Conservation (phyloP, 1,140 invertebrate species). For the Delia radicum region DNA sequence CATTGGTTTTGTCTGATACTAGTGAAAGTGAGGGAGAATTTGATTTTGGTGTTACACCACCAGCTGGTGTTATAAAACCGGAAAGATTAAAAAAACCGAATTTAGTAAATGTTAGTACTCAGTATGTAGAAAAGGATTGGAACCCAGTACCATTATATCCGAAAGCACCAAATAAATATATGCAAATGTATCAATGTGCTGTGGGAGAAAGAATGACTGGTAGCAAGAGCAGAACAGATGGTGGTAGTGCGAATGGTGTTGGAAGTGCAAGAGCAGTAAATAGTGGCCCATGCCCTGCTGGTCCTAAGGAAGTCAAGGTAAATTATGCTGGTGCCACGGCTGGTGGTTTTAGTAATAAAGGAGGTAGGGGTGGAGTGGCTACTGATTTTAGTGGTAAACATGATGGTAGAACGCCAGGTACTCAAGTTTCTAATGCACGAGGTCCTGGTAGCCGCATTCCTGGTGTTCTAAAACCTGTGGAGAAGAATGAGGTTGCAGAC, state of each 20-base stretch:
- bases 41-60: slow-evolving; percentile 51
- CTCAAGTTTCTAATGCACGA: neutral
- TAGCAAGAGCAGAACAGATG: neutral
- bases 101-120: slow-evolving; percentile 37
- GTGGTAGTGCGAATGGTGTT: neutral
- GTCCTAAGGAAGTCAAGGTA: too few species aligned
- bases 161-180: slow-evolving; percentile 36
- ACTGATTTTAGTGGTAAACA: neutral
- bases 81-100: slow-evolving; percentile 36
- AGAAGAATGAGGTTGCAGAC: neutral
- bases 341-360: neutral
- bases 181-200: slow-evolving; percentile 28
- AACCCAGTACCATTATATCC: slow-evolving; percentile 35
- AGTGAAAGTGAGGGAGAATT: slow-evolving; percentile 48
- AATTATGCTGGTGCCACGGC: neutral
- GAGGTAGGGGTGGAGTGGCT: slow-evolving; percentile 9
- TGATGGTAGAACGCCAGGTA: neutral
- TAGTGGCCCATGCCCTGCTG: neutral
- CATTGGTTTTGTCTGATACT: slow-evolving; percentile 42
- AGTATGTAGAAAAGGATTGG: slow-evolving; percentile 50
- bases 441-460: neutral
- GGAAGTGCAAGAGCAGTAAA: neutral
- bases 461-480: neutral
- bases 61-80: slow-evolving; percentile 46
- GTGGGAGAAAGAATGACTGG: slow-evolving; percentile 11